These are phyloP conservation scores for Azorinus chamasolen DNA, from an alignment of 2,888 invertebrate genomes.

Conservation along the genomic window DNA sequence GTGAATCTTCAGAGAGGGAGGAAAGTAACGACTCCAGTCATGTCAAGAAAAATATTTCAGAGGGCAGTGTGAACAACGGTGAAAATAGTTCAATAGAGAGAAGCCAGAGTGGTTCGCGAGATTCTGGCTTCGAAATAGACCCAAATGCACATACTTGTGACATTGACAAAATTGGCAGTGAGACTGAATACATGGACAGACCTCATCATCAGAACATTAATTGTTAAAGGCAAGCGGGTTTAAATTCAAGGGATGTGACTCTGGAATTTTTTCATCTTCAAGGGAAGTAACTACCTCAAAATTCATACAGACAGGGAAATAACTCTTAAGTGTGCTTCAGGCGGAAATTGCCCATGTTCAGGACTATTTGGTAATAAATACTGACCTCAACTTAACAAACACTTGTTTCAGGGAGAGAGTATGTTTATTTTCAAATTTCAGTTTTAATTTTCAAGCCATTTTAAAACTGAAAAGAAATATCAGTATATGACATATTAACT, in stretches of 20 bases:
- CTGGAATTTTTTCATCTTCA: slow-evolving; percentile 40
- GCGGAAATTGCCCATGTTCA: too few relatives aligned
- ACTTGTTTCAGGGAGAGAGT: too few relatives aligned
- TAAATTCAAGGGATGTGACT: slow-evolving; percentile 27
- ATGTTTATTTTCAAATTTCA: too few relatives aligned
- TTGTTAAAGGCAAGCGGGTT: slow-evolving; percentile 9
- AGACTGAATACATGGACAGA: background rate
- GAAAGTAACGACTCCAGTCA: background rate
- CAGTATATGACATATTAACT: too few relatives aligned
- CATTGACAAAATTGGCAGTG: background rate
- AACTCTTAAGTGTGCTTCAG: slow-evolving; percentile 32
- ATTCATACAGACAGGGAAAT: slow-evolving; percentile 29
- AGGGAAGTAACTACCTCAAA: slow-evolving; percentile 46
- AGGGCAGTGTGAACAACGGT: too few relatives aligned
- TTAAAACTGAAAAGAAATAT: too few relatives aligned
- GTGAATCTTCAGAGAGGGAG: slow-evolving; percentile 2
- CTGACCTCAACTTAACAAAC: too few relatives aligned
- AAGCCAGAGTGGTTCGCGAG: too few relatives aligned
- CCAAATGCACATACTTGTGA: background rate
- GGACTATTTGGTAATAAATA: too few relatives aligned
- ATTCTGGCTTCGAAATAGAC: too few relatives aligned
- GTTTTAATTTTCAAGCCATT: too few relatives aligned
- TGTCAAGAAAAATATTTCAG: background rate
- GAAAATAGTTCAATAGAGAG: too few relatives aligned
- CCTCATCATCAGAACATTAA: background rate